phyloP scores from a whole-genome alignment of 1,140 invertebrate genomes.

The Drosophila orosa region DNA sequence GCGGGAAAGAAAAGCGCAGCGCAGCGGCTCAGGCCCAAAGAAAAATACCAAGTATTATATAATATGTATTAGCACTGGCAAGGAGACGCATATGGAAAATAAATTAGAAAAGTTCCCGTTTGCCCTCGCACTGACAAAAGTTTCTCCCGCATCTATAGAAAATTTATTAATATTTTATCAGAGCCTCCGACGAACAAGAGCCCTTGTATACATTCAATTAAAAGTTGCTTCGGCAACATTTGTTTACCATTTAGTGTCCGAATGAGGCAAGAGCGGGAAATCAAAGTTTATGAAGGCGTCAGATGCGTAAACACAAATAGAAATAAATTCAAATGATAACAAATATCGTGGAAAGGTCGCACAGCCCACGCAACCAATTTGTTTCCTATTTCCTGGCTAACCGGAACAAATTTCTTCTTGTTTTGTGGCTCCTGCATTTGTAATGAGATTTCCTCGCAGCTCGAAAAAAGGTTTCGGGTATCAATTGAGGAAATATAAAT shows the following conservation, averaged over 20 bases:
- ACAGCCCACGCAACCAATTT: slow-evolving; percentile 19
- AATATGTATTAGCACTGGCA: slow-evolving; percentile 71
- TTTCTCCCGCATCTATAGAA: slow-evolving; percentile 49
- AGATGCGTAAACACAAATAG: slow-evolving; percentile 46
- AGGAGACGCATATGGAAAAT: slow-evolving; percentile 62
- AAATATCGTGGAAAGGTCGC: slow-evolving; percentile 44
- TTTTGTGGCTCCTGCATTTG: slow-evolving; percentile 50
- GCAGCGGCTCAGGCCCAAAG: slow-evolving; percentile 44
- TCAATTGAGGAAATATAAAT: slow-evolving; percentile 55
- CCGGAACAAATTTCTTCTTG: slow-evolving; percentile 3
- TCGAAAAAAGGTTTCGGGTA: slow-evolving; percentile 53
- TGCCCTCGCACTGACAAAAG: slow-evolving; percentile 54
- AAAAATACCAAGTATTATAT: slow-evolving; percentile 77
- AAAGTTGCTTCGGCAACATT: slow-evolving; percentile 71
- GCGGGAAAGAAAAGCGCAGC: slow-evolving; percentile 27
- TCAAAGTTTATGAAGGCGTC: slow-evolving; percentile 69
- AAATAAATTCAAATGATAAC: slow-evolving; percentile 40
- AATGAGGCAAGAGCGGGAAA: slow-evolving; percentile 18
- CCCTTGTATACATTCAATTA: slow-evolving; percentile 69
- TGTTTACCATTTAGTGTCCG: slow-evolving; percentile 64
- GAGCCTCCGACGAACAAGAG: slow-evolving; percentile 12
- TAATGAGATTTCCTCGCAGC: slow-evolving; percentile 51
- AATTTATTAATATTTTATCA: slow-evolving; percentile 73
- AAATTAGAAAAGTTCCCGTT: slow-evolving; percentile 76
- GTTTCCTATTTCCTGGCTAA: slow-evolving; percentile 11